A percentile compares a stretch with the other conserved stretches of the same genome.
phyloP scores from a whole-genome alignment of 2,797 vertebrate species.

The Tarsius wallacei region DNA sequence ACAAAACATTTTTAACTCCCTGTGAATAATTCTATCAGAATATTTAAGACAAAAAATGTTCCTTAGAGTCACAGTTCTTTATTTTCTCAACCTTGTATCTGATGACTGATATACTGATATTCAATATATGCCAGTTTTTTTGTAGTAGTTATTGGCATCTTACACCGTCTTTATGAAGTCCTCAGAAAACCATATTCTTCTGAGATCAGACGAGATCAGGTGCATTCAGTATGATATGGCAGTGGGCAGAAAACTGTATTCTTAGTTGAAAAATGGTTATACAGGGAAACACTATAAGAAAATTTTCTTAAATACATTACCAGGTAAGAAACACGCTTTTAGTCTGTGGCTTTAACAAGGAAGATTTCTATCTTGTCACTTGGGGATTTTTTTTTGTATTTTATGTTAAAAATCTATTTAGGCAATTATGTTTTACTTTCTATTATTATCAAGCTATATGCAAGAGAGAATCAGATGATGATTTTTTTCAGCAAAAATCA shows the following conservation, averaged over 20 bases:
- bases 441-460: background rate
- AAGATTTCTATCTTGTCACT: background rate
- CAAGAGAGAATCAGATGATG: background rate
- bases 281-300: background rate
- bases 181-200: background rate
- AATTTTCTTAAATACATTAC: background rate
- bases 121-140: background rate
- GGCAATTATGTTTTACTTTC: background rate
- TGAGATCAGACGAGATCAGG: too few relatives aligned
- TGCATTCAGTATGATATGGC: too few relatives aligned
- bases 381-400: background rate
- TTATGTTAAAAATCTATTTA: background rate
- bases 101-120: background rate
- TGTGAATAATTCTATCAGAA: background rate
- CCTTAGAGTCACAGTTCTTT: background rate
- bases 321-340: background rate
- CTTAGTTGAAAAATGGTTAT: background rate
- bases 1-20: background rate
- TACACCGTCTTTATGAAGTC: background rate
- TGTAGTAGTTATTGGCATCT: background rate
- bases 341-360: background rate
- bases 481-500: background rate
- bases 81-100: background rate
- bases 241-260: background rate
- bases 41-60: background rate